A percentile compares a stretch with the other conserved stretches of the same genome.
phyloP scores from a whole-genome alignment of 2,113 vertebrate species.

The Colinus virginianus region DNA sequence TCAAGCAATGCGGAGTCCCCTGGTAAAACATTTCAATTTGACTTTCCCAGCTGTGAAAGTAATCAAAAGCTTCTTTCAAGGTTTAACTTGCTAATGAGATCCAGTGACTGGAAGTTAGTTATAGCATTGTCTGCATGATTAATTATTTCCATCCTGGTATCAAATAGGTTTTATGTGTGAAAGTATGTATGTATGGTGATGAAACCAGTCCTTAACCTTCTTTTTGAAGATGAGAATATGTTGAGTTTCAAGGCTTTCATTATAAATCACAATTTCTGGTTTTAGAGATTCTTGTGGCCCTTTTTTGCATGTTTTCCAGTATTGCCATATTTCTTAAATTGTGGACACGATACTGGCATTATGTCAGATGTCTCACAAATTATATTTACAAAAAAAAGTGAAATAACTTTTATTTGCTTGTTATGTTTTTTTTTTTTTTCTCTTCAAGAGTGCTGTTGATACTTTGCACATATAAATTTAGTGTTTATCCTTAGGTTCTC shows the following conservation, averaged over 20 bases:
- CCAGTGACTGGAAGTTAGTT: slow-evolving; percentile 62
- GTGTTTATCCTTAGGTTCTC: neutral
- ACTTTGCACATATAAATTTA: neutral
- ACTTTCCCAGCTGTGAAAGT: slow-evolving; percentile 54
- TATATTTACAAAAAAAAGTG: neutral
- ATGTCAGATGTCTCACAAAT: neutral
- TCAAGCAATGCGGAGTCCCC: slow-evolving; percentile 23
- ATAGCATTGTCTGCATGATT: slow-evolving; percentile 50
- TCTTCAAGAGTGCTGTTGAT: neutral
- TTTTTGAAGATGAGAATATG: slow-evolving; percentile 30
- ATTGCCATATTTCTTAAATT: slow-evolving; percentile 19
- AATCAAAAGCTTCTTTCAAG: slow-evolving; percentile 67
- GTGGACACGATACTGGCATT: neutral
- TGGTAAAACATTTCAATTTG: slow-evolving; percentile 61
- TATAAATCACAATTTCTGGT: slow-evolving; percentile 30
- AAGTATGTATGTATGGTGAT: slow-evolving; percentile 26
- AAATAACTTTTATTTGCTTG: neutral
- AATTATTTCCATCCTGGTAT: slow-evolving; percentile 60
- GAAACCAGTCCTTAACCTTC: slow-evolving; percentile 3
- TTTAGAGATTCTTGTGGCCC: neutral
- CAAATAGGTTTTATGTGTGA: slow-evolving; percentile 26
- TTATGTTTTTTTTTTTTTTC: neutral
- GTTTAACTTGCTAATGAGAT: slow-evolving; percentile 67
- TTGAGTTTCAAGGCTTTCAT: neutral
- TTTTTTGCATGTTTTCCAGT: slow-evolving; percentile 18